phyloP scores from a whole-genome alignment of 2,797 vertebrate genomes.

The Rhabdophis nuchalis region DNA sequence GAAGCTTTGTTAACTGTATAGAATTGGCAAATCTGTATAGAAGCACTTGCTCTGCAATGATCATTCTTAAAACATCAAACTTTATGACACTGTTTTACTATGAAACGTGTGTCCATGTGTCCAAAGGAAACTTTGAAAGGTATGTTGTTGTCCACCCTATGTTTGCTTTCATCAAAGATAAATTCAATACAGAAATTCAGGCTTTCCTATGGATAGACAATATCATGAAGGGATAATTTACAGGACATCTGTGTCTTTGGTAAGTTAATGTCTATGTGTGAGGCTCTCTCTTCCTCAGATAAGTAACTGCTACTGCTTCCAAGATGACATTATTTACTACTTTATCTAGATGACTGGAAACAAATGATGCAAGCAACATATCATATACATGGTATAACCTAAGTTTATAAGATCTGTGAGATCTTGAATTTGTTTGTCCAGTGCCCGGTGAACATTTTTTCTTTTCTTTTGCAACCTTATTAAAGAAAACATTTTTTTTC shows the following conservation, averaged over 20 bases:
- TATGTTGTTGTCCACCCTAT: background rate
- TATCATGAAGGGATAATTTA: background rate
- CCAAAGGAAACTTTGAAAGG: background rate
- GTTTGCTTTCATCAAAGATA: background rate
- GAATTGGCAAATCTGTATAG: background rate
- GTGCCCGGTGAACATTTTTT: background rate
- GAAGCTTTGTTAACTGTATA: background rate
- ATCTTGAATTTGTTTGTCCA: background rate
- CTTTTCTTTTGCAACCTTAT: background rate
- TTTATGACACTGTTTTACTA: background rate
- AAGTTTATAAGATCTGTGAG: background rate
- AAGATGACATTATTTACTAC: background rate
- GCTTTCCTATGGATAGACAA: background rate
- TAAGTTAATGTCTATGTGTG: background rate
- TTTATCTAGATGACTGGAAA: conserved; percentile 3
- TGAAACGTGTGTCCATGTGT: background rate
- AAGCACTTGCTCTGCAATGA: background rate
- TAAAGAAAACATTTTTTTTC: background rate
- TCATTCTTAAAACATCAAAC: background rate
- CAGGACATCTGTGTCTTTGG: background rate
- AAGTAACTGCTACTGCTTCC: background rate
- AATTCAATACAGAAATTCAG: background rate
- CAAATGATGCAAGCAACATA: background rate
- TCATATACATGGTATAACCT: background rate
- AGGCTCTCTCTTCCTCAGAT: background rate